These are phyloP conservation scores for Latheticus oryzae DNA, from an alignment of 2,888 invertebrate species.

Conservation along the genomic window DNA sequence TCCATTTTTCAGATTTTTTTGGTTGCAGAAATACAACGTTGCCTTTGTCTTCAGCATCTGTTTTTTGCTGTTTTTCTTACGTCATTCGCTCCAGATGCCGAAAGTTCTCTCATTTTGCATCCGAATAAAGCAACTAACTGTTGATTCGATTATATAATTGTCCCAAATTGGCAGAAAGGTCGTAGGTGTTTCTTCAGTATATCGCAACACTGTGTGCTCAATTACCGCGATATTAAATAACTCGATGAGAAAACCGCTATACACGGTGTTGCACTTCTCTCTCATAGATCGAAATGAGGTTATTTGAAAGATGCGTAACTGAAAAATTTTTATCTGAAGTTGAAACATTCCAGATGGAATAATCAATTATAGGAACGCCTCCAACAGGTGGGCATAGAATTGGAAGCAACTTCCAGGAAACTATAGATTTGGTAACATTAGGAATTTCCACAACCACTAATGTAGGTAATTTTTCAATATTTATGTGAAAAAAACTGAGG, in stretches of 20 bases:
- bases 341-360: conserved; percentile 12
- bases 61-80: conserved; percentile 4
- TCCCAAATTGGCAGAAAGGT: conserved; percentile 57
- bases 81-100: conserved; percentile 24
- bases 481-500: too few species aligned
- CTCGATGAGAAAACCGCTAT: conserved; percentile 42
- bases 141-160: conserved; percentile 53
- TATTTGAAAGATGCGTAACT: conserved; percentile 33
- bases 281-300: conserved; percentile 40
- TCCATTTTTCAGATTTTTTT: too few species aligned
- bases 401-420: background rate
- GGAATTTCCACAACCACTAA: background rate
- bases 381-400: conserved; percentile 11
- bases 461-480: too few species aligned
- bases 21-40: too few species aligned
- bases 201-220: conserved; percentile 54
- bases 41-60: too few species aligned
- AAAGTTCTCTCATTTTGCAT: conserved; percentile 5
- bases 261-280: conserved; percentile 33
- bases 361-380: conserved; percentile 11
- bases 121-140: conserved; percentile 32
- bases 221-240: conserved; percentile 55
- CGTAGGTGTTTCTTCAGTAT: conserved; percentile 56
- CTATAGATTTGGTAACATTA: background rate
- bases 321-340: conserved; percentile 21